Conservation (phyloP, 2,113 vertebrate species). For the Geococcyx californianus region DNA sequence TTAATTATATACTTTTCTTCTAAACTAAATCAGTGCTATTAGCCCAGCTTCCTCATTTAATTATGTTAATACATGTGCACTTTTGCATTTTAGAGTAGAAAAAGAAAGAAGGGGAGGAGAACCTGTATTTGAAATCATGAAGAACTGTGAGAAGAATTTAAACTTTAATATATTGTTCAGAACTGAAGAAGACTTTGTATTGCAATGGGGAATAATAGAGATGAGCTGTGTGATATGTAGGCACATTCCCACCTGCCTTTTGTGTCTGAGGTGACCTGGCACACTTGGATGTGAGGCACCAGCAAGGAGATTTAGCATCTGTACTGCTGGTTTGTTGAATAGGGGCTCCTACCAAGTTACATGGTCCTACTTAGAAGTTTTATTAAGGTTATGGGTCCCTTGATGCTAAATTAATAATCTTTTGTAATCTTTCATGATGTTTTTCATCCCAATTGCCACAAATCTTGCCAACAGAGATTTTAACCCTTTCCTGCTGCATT, state of each 20-base stretch:
- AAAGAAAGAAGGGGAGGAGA: conserved; percentile 2
- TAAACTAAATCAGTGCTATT: not conserved
- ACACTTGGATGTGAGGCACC: not conserved
- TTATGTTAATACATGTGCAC: not conserved
- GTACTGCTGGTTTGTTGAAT: fast-evolving
- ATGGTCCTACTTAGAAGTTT: not conserved
- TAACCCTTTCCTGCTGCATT: not conserved
- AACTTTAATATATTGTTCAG: not conserved
- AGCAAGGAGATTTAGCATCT: not conserved
- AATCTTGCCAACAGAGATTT: not conserved
- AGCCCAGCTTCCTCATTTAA: not conserved
- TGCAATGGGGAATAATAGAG: not conserved
- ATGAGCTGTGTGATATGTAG: not conserved
- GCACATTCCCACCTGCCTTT: fast-evolving
- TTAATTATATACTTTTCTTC: not conserved
- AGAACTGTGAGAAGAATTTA: not conserved
- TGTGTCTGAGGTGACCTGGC: not conserved
- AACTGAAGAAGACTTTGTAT: not conserved
- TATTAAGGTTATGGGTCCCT: not conserved
- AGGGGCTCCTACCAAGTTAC: not conserved
- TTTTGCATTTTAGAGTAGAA: not conserved
- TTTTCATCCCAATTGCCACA: not conserved
- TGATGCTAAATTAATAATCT: not conserved
- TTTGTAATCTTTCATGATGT: not conserved
- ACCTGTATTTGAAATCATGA: not conserved